A percentile compares a stretch with the other conserved stretches of the same genome.
Conservation (phyloP, 2,797 vertebrate genomes). For the Glyptemys insculpta region DNA sequence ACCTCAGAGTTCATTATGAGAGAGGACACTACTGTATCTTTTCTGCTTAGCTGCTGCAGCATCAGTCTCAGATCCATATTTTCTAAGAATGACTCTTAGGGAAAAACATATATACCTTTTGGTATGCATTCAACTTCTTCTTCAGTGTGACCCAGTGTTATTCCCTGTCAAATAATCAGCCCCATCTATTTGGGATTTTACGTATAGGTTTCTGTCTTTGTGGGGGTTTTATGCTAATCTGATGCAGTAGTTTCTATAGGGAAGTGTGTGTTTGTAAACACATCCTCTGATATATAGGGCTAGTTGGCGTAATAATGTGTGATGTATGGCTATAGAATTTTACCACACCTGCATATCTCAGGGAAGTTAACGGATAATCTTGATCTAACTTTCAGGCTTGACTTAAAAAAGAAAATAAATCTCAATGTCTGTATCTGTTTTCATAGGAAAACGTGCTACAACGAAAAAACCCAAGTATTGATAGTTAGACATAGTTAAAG, state of each 20-base stretch:
- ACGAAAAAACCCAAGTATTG: neutral
- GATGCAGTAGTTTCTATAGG: neutral
- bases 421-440: neutral
- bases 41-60: constrained; percentile 12
- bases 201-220: neutral
- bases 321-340: neutral
- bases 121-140: neutral
- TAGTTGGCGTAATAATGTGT: neutral
- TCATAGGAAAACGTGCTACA: neutral
- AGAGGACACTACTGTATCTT: neutral
- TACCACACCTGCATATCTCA: neutral
- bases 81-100: neutral
- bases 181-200: neutral
- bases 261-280: neutral
- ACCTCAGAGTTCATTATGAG: neutral
- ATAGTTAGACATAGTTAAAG: neutral
- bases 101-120: rapidly evolving
- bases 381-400: neutral
- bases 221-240: neutral
- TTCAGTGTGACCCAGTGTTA: neutral
- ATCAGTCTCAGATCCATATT: neutral
- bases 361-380: neutral
- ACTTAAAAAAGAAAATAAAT: neutral
- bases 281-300: neutral
- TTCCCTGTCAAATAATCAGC: neutral